phyloP scores from a whole-genome alignment of 2,888 invertebrate species.

The Clepsis dumicolana region DNA sequence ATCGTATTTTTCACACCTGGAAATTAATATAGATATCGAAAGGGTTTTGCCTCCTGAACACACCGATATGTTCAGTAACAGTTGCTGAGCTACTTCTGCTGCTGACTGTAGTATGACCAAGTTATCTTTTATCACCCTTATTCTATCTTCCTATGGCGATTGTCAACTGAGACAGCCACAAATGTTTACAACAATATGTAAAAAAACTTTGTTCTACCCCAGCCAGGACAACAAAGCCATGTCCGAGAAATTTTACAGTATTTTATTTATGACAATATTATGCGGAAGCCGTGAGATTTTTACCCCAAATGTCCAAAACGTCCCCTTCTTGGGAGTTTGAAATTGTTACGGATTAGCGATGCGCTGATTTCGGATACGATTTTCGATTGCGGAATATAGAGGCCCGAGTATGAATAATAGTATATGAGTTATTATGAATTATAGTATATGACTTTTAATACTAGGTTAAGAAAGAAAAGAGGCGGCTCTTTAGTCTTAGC shows the following conservation, averaged over 20 bases:
- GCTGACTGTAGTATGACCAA: no score
- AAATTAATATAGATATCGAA: no score
- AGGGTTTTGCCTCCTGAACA: no score
- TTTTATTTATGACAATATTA: constrained; percentile 83
- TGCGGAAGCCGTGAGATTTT: constrained; percentile 77
- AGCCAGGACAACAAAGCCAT: constrained; percentile 51
- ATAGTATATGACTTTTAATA: no score
- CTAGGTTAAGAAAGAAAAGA: no score
- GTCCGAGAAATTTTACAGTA: constrained; percentile 79
- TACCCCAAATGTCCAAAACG: constrained; percentile 16
- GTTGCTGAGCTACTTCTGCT: no score
- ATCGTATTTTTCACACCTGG: no score
- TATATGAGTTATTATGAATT: no score
- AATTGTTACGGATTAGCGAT: constrained; percentile 44
- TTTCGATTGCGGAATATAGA: background rate
- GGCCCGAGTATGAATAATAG: no score
- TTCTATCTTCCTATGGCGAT: background rate
- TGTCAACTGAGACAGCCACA: background rate
- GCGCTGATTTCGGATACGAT: constrained; percentile 45
- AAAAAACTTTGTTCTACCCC: constrained; percentile 41
- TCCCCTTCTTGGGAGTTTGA: constrained; percentile 46
- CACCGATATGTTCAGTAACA: no score
- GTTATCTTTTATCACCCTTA: background rate
- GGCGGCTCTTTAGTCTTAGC: no score
- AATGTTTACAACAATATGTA: constrained; percentile 1